Base-by-base conservation (phyloP, 2,888 invertebrate species). In the Leptinotarsa haldemani region DNA sequence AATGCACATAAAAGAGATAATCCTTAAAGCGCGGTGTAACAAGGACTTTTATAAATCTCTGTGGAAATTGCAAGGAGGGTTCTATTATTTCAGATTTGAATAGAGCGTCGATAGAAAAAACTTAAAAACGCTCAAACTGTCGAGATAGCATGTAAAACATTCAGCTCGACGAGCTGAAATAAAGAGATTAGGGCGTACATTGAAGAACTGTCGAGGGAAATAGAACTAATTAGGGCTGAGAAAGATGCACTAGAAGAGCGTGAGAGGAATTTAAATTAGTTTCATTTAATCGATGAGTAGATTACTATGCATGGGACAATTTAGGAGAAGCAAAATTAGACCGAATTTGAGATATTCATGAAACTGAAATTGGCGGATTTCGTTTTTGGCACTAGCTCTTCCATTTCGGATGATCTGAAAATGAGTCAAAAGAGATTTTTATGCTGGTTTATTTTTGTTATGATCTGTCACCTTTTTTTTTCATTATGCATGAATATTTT, bases 1-100 rank as follows among this genome's bases (percentile, higher is more conserved):
- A 40, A 61, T 61, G 40, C 30, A 30, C 16, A 20, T 61, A 2
- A 25, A 16, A n/a, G 13, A 61, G 25, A 25, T 61, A 61, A 61
- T 61, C 61, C 12, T 40, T n/a, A 30, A 61, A 56, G 40, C 61
- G 30, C 61, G n/a, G n/a, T 61, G 61, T 25, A 61, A 40, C 61
- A 61, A 40, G 61, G 61, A 61, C 25, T 61, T 40, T 40, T n/a
- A 61, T 61, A 61, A 61, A 61, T 61, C 61, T 30, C 61, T 30
- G 40, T 30, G 61, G 61, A 61, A 61, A 61, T 25, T 61, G 61
- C 61, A 30, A 25, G 9, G 40, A 61, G 12, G n/a, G 20, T 18
- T 40, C 61, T 61, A 61, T 61, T 61, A 61, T 61, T 61, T 25
- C 61, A 61, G 40, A 40, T 15, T 30, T 30, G 7, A 61, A n/a